phyloP scores from a whole-genome alignment of 1,140 invertebrate genomes.

The Heliothis virescens region DNA sequence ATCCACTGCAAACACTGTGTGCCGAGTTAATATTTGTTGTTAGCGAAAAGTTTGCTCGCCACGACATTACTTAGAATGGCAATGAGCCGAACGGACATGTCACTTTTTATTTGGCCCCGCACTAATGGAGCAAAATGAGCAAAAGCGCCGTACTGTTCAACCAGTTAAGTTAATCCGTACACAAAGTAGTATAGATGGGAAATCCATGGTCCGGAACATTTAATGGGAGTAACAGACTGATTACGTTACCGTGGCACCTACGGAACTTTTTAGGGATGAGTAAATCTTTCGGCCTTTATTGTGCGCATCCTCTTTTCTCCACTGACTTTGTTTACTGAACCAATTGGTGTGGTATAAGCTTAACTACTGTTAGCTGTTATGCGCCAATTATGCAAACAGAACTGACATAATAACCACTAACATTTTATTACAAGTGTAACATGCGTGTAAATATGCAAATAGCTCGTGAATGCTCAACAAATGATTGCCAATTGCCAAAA shows the following conservation, averaged over 20 bases:
- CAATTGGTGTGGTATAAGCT: not conserved
- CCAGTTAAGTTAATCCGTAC: conserved; percentile 5
- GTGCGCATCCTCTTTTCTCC: not conserved
- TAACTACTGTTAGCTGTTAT: conserved; percentile 1
- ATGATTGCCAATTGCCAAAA: conserved; percentile 40
- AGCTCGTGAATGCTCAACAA: conserved; percentile 15
- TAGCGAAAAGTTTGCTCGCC: conserved; percentile 52
- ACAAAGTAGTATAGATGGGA: conserved; percentile 30
- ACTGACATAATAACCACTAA: conserved; percentile 5
- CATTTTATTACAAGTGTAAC: conserved; percentile 25
- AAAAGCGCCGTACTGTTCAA: conserved; percentile 17
- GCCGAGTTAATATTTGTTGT: conserved; percentile 53
- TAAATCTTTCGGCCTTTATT: not conserved
- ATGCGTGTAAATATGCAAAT: conserved; percentile 32
- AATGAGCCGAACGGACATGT: conserved; percentile 57
- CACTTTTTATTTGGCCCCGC: conserved; percentile 57
- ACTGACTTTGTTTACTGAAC: too few species aligned
- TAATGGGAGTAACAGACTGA: conserved; percentile 22
- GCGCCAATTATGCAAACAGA: conserved; percentile 5
- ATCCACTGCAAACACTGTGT: conserved; percentile 2
- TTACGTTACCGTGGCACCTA: conserved; percentile 10
- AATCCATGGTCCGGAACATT: conserved; percentile 1
- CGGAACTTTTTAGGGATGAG: not conserved
- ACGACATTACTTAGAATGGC: conserved; percentile 51
- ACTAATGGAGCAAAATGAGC: conserved; percentile 54